phyloP scores from a whole-genome alignment of 2,113 vertebrate genomes.

The Myrmophylax atrothorax region DNA sequence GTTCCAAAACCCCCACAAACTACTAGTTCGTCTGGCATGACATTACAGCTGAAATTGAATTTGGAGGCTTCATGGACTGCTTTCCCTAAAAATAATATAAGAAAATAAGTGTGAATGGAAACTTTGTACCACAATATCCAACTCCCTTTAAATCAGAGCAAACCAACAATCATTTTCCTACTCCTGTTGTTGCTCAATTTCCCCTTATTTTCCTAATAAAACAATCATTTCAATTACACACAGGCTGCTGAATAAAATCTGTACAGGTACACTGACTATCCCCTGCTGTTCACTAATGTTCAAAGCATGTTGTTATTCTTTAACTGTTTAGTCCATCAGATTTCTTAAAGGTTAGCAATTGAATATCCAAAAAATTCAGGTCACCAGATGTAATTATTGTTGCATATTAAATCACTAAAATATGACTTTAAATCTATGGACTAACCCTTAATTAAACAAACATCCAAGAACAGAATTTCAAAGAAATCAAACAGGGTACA shows the following conservation, averaged over 20 bases:
- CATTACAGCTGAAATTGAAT: background rate
- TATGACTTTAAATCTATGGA: background rate
- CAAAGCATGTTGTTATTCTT: background rate
- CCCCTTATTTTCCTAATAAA: background rate
- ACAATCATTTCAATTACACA: background rate
- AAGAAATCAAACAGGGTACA: background rate
- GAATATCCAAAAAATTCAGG: background rate
- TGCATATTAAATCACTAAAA: background rate
- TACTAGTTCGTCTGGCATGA: background rate
- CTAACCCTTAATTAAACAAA: background rate
- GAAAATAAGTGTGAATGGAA: background rate
- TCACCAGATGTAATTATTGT: background rate
- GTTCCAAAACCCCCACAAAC: background rate
- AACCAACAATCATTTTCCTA: background rate
- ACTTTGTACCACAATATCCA: background rate
- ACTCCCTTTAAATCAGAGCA: background rate
- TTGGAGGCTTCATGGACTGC: background rate
- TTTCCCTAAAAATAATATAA: background rate
- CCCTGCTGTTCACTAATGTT: background rate
- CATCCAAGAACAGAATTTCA: background rate
- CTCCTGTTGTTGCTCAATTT: background rate
- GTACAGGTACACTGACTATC: background rate
- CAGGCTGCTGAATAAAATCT: background rate
- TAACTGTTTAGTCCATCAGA: background rate
- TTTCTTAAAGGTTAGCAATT: background rate